A percentile compares a stretch with the other conserved stretches of the same genome.
phyloP scores from a whole-genome alignment of 2,888 invertebrate species.

The Tipula confusa region DNA sequence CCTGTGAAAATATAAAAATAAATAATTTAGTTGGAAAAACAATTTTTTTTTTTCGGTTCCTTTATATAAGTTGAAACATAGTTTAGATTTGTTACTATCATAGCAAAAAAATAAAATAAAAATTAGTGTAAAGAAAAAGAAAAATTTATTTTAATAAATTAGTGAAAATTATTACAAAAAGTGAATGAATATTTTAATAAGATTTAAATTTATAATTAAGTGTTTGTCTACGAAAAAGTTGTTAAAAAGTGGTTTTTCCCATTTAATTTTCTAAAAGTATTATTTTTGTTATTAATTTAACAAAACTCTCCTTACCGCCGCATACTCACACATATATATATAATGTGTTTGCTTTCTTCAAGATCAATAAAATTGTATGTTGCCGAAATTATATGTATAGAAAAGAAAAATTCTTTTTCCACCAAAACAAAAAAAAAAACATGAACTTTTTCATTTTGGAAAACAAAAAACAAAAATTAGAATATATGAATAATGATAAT shows the following conservation, averaged over 20 bases:
- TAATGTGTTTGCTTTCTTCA: not conserved
- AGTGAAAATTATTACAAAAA: constrained; percentile 20
- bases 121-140: not conserved
- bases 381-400: not conserved
- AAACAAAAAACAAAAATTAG: not conserved
- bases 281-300: not conserved
- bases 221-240: not conserved
- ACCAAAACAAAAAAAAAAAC: not conserved
- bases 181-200: not conserved
- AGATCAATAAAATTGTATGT: not conserved
- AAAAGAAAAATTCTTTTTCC: not conserved
- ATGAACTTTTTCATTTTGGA: not conserved
- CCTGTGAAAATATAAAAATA: not conserved
- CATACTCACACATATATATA: not conserved
- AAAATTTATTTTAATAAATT: not conserved
- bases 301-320: not conserved
- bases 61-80: not conserved
- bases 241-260: not conserved
- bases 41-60: not conserved
- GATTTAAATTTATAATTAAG: not conserved
- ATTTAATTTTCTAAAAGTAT: not conserved
- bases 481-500: not conserved
- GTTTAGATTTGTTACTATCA: not conserved
- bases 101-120: not conserved
- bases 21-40: not conserved